Evolutionary conservation across 2,888 invertebrate species (phyloP).

Genomic region (Cryptops parisi): DNA sequence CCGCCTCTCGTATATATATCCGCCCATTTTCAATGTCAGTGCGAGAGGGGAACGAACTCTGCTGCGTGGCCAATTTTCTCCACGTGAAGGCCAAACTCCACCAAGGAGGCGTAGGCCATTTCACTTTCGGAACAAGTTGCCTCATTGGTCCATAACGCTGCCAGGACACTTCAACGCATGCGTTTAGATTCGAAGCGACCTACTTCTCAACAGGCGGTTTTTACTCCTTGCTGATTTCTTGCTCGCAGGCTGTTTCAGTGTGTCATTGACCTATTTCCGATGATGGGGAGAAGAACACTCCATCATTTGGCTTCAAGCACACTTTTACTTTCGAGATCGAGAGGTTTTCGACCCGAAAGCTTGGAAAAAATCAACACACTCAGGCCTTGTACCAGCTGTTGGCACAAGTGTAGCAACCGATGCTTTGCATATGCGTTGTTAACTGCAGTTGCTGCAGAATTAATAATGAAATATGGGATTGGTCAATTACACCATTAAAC

Average conservation of each 20-base stretch:
- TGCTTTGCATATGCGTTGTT: too few species aligned
- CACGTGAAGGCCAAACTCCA: not conserved
- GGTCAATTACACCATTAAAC: too few species aligned
- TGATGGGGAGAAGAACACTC: not conserved
- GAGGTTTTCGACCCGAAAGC: not conserved
- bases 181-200: too few species aligned
- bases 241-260: not conserved
- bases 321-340: not conserved
- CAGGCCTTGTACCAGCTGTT: too few species aligned
- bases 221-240: not conserved
- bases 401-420: too few species aligned
- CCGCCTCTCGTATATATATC: not conserved
- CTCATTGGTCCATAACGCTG: not conserved
- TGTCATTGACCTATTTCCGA: not conserved
- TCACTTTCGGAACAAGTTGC: not conserved
- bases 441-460: too few species aligned
- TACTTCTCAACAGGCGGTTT: too few species aligned
- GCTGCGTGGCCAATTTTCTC: not conserved
- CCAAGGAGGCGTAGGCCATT: not conserved
- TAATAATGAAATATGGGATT: too few species aligned
- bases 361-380: too few species aligned
- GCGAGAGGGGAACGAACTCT: not conserved
- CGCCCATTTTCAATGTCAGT: not conserved
- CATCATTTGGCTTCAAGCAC: too few species aligned
- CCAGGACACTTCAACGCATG: too few species aligned